Evolutionary conservation across 2,888 invertebrate species (phyloP).

Genomic region (Folsomia manolachei): DNA sequence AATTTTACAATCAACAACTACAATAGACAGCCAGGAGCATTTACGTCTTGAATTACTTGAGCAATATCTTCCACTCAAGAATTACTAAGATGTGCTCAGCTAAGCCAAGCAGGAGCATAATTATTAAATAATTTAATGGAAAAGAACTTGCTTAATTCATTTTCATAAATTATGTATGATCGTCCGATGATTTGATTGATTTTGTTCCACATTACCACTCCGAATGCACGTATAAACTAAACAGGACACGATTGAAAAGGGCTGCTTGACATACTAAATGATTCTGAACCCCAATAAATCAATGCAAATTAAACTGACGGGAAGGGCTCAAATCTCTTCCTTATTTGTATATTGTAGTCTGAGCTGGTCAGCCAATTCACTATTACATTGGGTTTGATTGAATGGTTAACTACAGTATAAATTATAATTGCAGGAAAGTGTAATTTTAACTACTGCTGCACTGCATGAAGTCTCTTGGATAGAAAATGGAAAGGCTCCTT

Average conservation of each 20-base stretch:
- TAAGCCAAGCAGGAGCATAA: too few species aligned
- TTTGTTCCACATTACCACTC: neutral
- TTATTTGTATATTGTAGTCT: neutral
- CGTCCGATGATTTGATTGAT: neutral
- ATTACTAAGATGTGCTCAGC: too few species aligned
- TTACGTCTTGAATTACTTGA: too few species aligned
- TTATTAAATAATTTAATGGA: neutral
- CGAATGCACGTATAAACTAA: neutral
- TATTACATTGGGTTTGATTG: too few species aligned
- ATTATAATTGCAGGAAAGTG: neutral
- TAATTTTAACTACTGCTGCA: neutral
- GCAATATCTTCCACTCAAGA: neutral
- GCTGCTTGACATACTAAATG: constrained; percentile 6
- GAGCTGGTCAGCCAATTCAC: too few species aligned
- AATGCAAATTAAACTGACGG: neutral
- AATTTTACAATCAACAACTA: neutral
- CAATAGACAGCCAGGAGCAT: too few species aligned
- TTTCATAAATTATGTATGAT: too few species aligned
- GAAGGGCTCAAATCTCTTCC: neutral
- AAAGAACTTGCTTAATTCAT: neutral
- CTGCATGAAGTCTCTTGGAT: neutral
- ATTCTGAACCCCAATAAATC: neutral
- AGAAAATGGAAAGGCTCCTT: neutral
- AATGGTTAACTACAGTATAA: neutral
- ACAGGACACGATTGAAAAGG: constrained; percentile 17